Evolutionary conservation across 2,888 invertebrate species (phyloP).

Genomic region (Polylopha cassiicola): DNA sequence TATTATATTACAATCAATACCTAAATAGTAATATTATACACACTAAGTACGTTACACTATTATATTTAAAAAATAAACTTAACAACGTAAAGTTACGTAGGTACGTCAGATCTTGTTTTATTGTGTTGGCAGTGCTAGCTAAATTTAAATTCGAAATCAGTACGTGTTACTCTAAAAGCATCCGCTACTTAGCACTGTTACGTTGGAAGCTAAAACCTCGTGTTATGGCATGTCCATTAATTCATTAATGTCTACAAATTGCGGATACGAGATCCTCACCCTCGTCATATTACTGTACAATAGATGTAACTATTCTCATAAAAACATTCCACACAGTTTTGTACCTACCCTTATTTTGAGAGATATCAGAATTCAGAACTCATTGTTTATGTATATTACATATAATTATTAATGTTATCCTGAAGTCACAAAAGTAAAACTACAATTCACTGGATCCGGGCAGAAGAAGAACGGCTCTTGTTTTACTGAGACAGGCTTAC

Average conservation of each 20-base stretch:
- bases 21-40: too few species aligned
- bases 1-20: too few species aligned
- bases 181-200: slow-evolving; percentile 19
- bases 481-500: too few species aligned
- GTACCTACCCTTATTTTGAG: slow-evolving; percentile 19
- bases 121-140: neutral
- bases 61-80: neutral
- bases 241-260: slow-evolving; percentile 52
- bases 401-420: too few species aligned
- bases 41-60: too few species aligned
- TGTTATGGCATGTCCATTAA: slow-evolving; percentile 44
- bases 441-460: too few species aligned
- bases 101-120: neutral
- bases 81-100: neutral
- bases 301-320: slow-evolving; percentile 45
- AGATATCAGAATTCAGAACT: too few species aligned
- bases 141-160: slow-evolving; percentile 16
- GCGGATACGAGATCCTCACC: slow-evolving; percentile 42
- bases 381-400: too few species aligned
- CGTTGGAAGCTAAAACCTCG: slow-evolving; percentile 33
- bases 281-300: slow-evolving; percentile 51
- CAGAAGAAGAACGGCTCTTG: too few species aligned
- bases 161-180: slow-evolving; percentile 11
- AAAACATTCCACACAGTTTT: slow-evolving; percentile 43
- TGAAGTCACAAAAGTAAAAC: too few species aligned